These are phyloP conservation scores for Cheilosia vernalis DNA, from an alignment of 2,888 invertebrate species.

Conservation along the genomic window DNA sequence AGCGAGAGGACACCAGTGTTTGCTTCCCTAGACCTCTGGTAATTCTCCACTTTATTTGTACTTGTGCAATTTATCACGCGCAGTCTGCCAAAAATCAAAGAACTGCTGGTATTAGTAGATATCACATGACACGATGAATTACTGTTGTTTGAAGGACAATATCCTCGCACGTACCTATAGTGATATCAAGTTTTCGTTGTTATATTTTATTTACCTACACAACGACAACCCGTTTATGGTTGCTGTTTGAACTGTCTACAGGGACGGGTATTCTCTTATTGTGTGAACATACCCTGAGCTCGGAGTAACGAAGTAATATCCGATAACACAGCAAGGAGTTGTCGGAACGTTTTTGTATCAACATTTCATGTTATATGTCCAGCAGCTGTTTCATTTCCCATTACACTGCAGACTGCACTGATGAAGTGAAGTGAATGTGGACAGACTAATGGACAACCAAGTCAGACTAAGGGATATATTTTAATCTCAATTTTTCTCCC, in stretches of 20 bases:
- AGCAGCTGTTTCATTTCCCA: constrained; percentile 9
- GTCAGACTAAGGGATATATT: not conserved
- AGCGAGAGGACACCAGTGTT: too few species aligned
- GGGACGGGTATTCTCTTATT: not conserved
- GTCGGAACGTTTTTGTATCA: constrained; percentile 1
- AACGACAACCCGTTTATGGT: too few species aligned
- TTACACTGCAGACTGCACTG: not conserved
- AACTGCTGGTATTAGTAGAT: too few species aligned
- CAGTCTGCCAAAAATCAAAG: too few species aligned
- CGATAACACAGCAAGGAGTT: constrained; percentile 11
- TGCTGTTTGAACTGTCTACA: not conserved
- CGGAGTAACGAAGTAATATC: constrained; percentile 3
- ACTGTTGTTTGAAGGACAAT: too few species aligned
- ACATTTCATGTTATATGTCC: not conserved
- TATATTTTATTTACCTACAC: too few species aligned
- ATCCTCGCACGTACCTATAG: not conserved
- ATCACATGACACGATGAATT: too few species aligned
- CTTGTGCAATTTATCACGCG: too few species aligned
- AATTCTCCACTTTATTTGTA: too few species aligned
- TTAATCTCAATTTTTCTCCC: not conserved
- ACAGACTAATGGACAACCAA: constrained; percentile 4
- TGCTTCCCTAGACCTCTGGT: too few species aligned
- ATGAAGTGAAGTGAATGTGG: not conserved
- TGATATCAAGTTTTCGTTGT: too few species aligned
- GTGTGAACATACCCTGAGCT: constrained; percentile 2